Conservation (phyloP, 2,113 vertebrate genomes). For the Dipodomys ordii region DNA sequence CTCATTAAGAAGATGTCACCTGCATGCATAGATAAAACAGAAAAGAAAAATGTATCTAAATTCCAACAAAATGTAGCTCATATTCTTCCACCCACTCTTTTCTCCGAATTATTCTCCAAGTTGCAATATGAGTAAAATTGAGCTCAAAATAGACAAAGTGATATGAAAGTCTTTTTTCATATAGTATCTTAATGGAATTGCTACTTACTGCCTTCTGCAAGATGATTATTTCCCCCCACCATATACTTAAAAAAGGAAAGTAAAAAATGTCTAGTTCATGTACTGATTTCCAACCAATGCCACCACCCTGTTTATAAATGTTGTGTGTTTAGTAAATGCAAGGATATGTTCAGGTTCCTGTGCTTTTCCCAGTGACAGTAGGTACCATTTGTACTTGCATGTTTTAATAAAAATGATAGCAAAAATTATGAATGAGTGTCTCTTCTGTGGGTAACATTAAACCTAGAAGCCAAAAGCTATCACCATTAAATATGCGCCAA, state of each 20-base stretch:
- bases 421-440: conserved; percentile 62
- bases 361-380: conserved; percentile 23
- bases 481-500: conserved; percentile 43
- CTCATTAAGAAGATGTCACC: conserved; percentile 69
- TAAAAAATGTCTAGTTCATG: conserved; percentile 34
- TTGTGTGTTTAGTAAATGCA: neutral
- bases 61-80: conserved; percentile 52
- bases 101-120: conserved; percentile 47
- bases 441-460: conserved; percentile 64
- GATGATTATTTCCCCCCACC: neutral
- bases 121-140: conserved; percentile 67
- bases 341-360: neutral
- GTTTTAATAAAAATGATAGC: conserved; percentile 58
- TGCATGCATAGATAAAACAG: conserved; percentile 70
- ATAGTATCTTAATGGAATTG: conserved; percentile 70
- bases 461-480: conserved; percentile 62
- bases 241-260: conserved; percentile 5
- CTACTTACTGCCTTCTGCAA: conserved; percentile 34
- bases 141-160: conserved; percentile 71
- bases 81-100: conserved; percentile 25
- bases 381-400: conserved; percentile 29
- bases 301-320: neutral
- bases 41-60: conserved; percentile 63
- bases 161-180: neutral
- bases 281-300: conserved; percentile 21